Base-by-base conservation (phyloP, 2,113 vertebrate genomes). In the Myotis lucifugus region DNA sequence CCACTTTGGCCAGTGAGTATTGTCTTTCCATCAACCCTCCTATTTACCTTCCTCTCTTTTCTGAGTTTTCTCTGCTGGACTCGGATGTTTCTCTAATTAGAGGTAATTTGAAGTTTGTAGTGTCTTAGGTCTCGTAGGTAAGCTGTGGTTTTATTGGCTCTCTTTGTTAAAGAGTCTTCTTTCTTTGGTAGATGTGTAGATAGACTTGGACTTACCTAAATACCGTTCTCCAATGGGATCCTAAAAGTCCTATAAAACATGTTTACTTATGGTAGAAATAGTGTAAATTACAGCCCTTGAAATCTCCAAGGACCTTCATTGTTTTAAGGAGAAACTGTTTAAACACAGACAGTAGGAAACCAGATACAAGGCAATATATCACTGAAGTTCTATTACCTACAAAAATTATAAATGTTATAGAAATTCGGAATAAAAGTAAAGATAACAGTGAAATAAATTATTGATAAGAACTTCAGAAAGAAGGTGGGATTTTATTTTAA, bases 391-490 rank as follows among this genome's bases (percentile, higher is more conserved):
- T 83, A 90, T 90, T 84, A 87, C 46, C 42, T 90, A 76, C 27
- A 90, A 42, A 94, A 91, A 91, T 74, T 69, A n/a, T 59, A 92
- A 77, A 84, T 23, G 29, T 78, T 91, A 90, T 13, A 91, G 86
- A 90, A 85, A 93, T 61, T 52, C 79, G 64, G 64, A 89, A 91
- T 88, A 84, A 88, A 95, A 89, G 46, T 86, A 2, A 64, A 79
- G 52, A 86, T 89, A 67, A 72, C 29, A 83, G 14, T 72, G 29
- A 74, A 59, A 59, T 8, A 61, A 93, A 93, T 89, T 94, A 90
- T 14, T 94, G 74, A 92, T 85, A 93, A 96, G 96, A 91, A 42
- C 37, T 94, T 59, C 72, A 90, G 69, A 88, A 87, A 83, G 64
- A 69, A 83, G 40, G 48, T 46, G 89, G 48, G n/a, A n/a, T 42